These are phyloP conservation scores for Agonopterix alstromeriana DNA, from an alignment of 2,888 invertebrate genomes.

Conservation along the genomic window DNA sequence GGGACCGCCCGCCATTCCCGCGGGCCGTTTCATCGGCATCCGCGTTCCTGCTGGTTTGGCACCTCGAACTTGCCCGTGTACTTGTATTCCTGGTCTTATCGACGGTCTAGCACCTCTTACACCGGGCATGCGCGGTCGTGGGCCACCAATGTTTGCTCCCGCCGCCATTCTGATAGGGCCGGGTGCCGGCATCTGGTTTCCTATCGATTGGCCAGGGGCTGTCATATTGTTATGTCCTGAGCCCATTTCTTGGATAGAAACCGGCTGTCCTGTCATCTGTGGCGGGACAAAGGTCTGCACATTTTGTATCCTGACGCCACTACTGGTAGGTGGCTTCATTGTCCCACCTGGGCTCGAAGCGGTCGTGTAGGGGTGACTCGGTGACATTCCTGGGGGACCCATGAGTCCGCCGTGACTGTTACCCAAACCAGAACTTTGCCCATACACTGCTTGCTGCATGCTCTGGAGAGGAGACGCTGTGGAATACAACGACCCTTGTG, in stretches of 20 bases:
- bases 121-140: slow-evolving; percentile 50
- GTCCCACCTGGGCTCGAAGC: slow-evolving; percentile 47
- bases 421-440: slow-evolving; percentile 33
- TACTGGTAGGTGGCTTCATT: slow-evolving; percentile 43
- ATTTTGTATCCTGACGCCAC: slow-evolving; percentile 56
- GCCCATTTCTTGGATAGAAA: slow-evolving; percentile 19
- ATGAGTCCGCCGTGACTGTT: slow-evolving; percentile 35
- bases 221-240: slow-evolving; percentile 4
- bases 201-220: slow-evolving; percentile 19
- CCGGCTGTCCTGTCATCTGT: slow-evolving; percentile 23
- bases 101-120: slow-evolving; percentile 49
- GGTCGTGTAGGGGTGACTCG: slow-evolving; percentile 37
- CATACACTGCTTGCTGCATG: slow-evolving; percentile 66
- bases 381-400: slow-evolving; percentile 38
- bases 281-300: slow-evolving; percentile 61
- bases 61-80: slow-evolving; percentile 57
- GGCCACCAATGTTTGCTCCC: slow-evolving; percentile 41
- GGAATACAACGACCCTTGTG: slow-evolving; percentile 42
- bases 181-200: slow-evolving; percentile 42
- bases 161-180: slow-evolving; percentile 57
- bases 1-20: slow-evolving; percentile 31
- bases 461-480: slow-evolving; percentile 55
- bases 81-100: slow-evolving; percentile 58
- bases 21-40: slow-evolving; percentile 62
- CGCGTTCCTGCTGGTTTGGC: slow-evolving; percentile 39